Evolutionary conservation across 2,113 vertebrate genomes (phyloP).

Genomic region (Larimichthys crocea): DNA sequence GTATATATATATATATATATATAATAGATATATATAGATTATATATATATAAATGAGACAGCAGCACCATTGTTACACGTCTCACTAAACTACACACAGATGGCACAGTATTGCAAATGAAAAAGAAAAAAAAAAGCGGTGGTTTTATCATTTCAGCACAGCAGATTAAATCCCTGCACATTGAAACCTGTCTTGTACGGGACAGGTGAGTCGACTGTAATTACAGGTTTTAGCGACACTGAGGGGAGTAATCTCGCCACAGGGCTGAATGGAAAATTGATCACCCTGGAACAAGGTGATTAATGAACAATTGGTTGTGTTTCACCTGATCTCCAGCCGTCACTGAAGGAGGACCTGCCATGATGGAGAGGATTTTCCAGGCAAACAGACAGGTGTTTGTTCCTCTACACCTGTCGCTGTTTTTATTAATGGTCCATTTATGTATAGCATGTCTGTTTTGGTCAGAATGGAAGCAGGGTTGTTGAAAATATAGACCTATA

Average conservation of each 20-base stretch:
- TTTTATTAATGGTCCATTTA: background rate
- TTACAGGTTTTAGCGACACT: conserved; percentile 13
- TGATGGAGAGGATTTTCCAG: background rate
- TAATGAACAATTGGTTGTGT: conserved; percentile 26
- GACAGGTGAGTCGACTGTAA: conserved; percentile 36
- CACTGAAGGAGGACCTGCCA: conserved; percentile 20
- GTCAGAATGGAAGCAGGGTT: background rate
- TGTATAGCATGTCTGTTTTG: background rate
- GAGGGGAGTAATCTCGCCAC: background rate
- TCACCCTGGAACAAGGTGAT: conserved; percentile 30
- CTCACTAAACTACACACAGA: background rate
- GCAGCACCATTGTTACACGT: background rate
- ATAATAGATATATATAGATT: too few species aligned
- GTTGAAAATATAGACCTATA: background rate
- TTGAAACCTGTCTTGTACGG: background rate
- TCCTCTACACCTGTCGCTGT: background rate
- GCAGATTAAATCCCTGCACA: background rate
- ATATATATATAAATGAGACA: too few species aligned
- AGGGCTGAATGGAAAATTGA: conserved; percentile 26
- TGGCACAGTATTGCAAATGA: background rate
- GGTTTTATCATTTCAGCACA: background rate
- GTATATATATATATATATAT: too few species aligned
- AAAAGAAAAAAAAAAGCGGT: too few species aligned
- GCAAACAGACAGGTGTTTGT: conserved; percentile 5
- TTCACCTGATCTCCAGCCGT: conserved; percentile 49